phyloP scores from a whole-genome alignment of 2,113 vertebrate genomes.

The Pygoscelis adeliae region DNA sequence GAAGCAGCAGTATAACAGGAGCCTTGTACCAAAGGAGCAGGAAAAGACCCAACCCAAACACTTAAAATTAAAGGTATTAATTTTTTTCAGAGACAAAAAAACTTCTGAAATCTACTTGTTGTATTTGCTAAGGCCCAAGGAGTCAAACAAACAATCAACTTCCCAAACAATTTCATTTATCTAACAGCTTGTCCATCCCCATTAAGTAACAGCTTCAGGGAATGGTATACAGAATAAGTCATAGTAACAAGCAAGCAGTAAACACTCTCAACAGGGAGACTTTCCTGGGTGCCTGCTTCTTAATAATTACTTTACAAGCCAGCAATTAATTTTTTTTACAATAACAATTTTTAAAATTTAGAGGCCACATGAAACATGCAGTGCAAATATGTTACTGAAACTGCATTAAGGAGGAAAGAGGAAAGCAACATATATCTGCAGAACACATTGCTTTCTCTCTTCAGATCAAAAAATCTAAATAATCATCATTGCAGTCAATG shows the following conservation, averaged over 20 bases:
- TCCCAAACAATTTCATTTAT: neutral
- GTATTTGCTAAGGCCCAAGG: neutral
- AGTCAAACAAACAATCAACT: neutral
- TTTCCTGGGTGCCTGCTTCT: neutral
- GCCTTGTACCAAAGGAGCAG: neutral
- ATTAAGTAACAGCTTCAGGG: neutral
- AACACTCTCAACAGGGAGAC: neutral
- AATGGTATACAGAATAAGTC: neutral
- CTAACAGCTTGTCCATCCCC: neutral
- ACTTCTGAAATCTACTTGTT: neutral
- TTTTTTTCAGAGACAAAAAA: neutral
- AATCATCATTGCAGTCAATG: neutral
- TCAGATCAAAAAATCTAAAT: neutral
- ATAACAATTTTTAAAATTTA: neutral
- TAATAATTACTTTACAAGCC: neutral
- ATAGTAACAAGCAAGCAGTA: neutral
- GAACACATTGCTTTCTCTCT: neutral
- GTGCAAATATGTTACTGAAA: neutral
- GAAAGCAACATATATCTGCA: neutral
- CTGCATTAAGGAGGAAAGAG: neutral
- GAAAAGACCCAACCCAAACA: accelerated
- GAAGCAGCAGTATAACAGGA: neutral
- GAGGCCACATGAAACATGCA: neutral
- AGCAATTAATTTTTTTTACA: neutral
- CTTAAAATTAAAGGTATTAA: neutral